Conservation (phyloP, 2,113 vertebrate species). For the Peromyscus leucopus region DNA sequence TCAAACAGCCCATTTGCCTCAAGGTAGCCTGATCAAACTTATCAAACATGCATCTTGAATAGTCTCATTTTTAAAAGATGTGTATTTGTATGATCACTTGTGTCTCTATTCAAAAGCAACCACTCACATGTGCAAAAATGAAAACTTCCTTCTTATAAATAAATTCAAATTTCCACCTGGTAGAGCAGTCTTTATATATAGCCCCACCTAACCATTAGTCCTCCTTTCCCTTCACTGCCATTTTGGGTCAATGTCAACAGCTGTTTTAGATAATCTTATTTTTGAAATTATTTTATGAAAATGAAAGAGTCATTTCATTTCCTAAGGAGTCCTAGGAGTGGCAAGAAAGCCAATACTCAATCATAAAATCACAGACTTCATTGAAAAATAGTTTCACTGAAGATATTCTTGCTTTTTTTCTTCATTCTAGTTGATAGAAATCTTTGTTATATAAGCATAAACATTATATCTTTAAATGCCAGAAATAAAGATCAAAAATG, state of each 20-base stretch:
- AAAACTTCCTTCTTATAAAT: not conserved
- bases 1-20: not conserved
- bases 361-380: conserved; percentile 55
- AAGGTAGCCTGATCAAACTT: not conserved
- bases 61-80: not conserved
- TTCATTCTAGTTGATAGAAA: no score
- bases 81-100: not conserved
- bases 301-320: conserved; percentile 55
- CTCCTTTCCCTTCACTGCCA: not conserved
- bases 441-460: no score
- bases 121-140: not conserved
- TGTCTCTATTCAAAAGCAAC: not conserved
- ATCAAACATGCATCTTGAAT: not conserved
- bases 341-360: conserved; percentile 49
- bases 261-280: conserved; percentile 79
- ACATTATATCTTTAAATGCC: no score
- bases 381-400: not conserved
- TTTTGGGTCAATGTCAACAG: conserved; percentile 62
- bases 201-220: not conserved
- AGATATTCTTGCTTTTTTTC: no score
- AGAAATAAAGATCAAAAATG: no score
- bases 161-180: not conserved
- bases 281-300: conserved; percentile 73
- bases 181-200: not conserved
- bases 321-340: conserved; percentile 51